Evolutionary conservation across 2,888 invertebrate species (phyloP).

Genomic region (Netelia virgata): DNA sequence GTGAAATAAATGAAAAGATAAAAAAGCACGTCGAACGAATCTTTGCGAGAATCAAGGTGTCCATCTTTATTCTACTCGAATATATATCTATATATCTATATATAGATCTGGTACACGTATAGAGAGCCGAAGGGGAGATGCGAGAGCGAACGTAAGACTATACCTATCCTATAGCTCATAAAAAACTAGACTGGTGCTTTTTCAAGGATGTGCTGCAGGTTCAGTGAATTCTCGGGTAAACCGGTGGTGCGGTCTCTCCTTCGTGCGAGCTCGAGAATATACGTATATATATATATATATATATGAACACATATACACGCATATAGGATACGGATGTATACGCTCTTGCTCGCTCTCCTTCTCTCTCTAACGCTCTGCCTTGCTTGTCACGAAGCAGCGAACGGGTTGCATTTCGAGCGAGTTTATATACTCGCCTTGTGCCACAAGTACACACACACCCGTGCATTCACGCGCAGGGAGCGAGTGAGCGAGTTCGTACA

Average conservation of each 20-base stretch:
- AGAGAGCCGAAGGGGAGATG: conserved; percentile 34
- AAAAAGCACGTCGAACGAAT: background rate
- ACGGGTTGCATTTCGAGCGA: conserved; percentile 68
- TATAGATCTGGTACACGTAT: conserved; percentile 19
- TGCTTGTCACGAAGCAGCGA: conserved; percentile 67
- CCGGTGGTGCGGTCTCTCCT: conserved; percentile 68
- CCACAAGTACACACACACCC: conserved; percentile 41
- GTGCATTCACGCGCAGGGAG: background rate
- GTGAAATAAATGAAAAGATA: conserved; percentile 5
- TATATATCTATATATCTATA: conserved; percentile 15
- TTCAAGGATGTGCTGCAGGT: conserved; percentile 71
- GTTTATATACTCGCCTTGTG: conserved; percentile 63
- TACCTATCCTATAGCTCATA: conserved; percentile 55
- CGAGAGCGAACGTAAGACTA: conserved; percentile 51
- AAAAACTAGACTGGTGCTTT: conserved; percentile 71
- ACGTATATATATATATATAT: background rate
- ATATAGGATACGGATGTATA: conserved; percentile 24
- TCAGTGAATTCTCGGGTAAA: conserved; percentile 73
- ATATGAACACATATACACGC: conserved; percentile 3
- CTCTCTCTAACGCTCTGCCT: conserved; percentile 31
- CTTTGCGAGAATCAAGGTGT: conserved; percentile 1
- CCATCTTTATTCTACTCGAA: background rate
- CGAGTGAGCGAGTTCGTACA: background rate
- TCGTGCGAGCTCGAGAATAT: conserved; percentile 43
- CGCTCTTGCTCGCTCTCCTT: background rate